These are phyloP conservation scores for Sebastes aleutianus DNA, from an alignment of 2,797 vertebrate genomes.

Conservation along the genomic window DNA sequence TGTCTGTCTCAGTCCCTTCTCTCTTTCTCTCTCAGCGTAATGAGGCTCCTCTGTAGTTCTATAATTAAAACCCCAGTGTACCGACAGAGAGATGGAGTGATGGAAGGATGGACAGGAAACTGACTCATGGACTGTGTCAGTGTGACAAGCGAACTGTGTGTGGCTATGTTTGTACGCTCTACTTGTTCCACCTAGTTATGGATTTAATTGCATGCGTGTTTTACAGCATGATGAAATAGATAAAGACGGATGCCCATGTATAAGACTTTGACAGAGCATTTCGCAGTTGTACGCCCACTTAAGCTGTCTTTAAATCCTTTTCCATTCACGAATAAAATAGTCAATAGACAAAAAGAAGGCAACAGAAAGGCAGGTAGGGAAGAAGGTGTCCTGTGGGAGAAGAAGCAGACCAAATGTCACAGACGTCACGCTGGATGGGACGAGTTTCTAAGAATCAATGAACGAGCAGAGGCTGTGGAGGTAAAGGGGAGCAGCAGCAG, in stretches of 20 bases:
- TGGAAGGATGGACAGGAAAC: slow-evolving; percentile 59
- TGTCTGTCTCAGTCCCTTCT: slow-evolving; percentile 24
- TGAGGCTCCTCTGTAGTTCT: slow-evolving; percentile 60
- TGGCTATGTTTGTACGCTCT: slow-evolving; percentile 14
- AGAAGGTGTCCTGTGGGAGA: slow-evolving; percentile 13
- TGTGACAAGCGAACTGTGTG: slow-evolving; percentile 37
- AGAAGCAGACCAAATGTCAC: slow-evolving; percentile 9
- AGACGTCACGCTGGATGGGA: slow-evolving; percentile 8
- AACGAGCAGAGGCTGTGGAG: slow-evolving; percentile 14
- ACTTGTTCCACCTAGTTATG: slow-evolving; percentile 51
- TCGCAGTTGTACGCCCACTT: slow-evolving; percentile 24
- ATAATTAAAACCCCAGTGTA: slow-evolving; percentile 74
- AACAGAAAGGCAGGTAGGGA: slow-evolving; percentile 5
- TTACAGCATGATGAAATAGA: slow-evolving; percentile 44
- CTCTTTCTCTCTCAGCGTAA: slow-evolving; percentile 44
- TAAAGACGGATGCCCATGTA: slow-evolving; percentile 40
- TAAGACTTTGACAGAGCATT: slow-evolving; percentile 16
- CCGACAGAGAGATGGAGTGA: slow-evolving; percentile 50
- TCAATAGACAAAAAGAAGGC: slow-evolving; percentile 7
- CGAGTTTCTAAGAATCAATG: slow-evolving; percentile 28
- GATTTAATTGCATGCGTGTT: slow-evolving; percentile 57
- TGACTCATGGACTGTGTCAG: slow-evolving; percentile 55
- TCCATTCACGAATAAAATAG: slow-evolving; percentile 1
- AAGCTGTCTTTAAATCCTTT: neutral
- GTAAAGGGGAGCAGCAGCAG: slow-evolving; percentile 8